Conservation (phyloP, 2,888 invertebrate species). For the Priocnemis perturbator region DNA sequence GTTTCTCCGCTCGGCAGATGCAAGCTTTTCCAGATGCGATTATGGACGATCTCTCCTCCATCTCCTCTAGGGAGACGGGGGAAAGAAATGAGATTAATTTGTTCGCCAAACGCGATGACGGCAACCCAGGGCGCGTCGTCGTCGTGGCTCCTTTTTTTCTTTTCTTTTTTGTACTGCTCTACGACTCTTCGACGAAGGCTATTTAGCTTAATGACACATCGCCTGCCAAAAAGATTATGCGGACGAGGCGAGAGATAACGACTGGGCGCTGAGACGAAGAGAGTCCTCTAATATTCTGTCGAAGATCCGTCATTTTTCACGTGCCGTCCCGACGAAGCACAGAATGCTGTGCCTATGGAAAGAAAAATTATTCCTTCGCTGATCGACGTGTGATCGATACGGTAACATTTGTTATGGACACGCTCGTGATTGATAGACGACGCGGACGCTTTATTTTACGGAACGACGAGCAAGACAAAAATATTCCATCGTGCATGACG, state of each 20-base stretch:
- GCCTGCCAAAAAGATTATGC: constrained; percentile 9
- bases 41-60: constrained; percentile 13
- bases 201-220: constrained; percentile 17
- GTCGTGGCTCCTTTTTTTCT: too few species aligned
- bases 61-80: not conserved
- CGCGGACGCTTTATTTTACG: too few species aligned
- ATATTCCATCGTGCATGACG: not conserved
- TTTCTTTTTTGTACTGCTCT: constrained; percentile 13
- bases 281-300: too few species aligned
- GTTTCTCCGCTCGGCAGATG: constrained; percentile 39
- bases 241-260: constrained; percentile 5
- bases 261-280: constrained; percentile 18
- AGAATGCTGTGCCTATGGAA: too few species aligned
- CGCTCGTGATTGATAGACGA: too few species aligned
- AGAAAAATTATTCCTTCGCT: too few species aligned
- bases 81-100: constrained; percentile 60
- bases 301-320: too few species aligned
- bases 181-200: constrained; percentile 4
- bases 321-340: too few species aligned
- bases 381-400: too few species aligned
- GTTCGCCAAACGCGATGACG: constrained; percentile 45
- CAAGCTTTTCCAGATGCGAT: constrained; percentile 56
- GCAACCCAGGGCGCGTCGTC: constrained; percentile 20
- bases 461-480: too few species aligned
- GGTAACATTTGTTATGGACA: too few species aligned